phyloP scores from a whole-genome alignment of 2,113 vertebrate species.

The Cygnus buccinator region DNA sequence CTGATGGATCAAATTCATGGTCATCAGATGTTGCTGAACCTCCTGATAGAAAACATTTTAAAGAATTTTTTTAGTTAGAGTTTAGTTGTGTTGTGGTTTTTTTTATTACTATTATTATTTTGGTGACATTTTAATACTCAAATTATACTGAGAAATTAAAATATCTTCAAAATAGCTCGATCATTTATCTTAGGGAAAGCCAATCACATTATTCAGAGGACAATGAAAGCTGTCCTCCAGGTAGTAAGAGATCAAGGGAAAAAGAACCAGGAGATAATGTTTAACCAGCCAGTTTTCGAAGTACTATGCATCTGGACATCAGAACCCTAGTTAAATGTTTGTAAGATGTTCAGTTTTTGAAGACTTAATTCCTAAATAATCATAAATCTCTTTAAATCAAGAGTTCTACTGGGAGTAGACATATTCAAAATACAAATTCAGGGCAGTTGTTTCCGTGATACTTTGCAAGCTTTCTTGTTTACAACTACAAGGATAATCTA shows the following conservation, averaged over 20 bases:
- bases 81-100: background rate
- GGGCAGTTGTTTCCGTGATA: background rate
- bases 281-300: background rate
- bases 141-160: background rate
- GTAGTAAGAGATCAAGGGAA: background rate
- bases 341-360: background rate
- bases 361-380: background rate
- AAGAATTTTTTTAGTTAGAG: slow-evolving; percentile 48
- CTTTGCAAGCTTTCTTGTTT: background rate
- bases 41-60: slow-evolving; percentile 77
- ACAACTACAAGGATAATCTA: background rate
- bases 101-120: background rate
- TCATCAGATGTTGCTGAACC: slow-evolving; percentile 91
- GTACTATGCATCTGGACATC: background rate
- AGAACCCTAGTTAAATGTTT: background rate
- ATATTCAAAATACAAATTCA: background rate
- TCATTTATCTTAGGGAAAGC: background rate
- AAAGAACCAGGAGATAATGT: background rate
- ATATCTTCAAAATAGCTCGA: background rate
- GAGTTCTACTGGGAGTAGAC: background rate
- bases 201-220: background rate
- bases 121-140: background rate
- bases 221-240: background rate
- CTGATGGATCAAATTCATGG: slow-evolving; percentile 96
- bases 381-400: background rate